Evolutionary conservation across 2,797 vertebrate genomes (phyloP).

Genomic region (Calcarius lapponicus): DNA sequence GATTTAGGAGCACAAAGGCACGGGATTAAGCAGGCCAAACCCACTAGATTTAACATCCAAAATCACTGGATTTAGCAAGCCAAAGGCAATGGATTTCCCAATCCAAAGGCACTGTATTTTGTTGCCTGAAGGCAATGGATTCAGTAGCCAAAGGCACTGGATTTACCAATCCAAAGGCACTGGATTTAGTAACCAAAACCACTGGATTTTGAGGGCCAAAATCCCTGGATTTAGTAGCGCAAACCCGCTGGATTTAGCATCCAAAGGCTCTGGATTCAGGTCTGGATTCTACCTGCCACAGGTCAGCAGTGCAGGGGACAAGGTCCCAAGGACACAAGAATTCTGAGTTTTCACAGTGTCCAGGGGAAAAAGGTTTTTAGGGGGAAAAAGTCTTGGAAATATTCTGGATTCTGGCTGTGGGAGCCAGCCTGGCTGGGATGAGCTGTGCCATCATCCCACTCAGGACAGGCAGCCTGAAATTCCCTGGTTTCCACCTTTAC

Average conservation of each 20-base stretch:
- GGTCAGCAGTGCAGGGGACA: neutral
- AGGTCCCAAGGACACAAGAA: neutral
- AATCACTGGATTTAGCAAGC: neutral
- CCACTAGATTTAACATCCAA: fast-evolving
- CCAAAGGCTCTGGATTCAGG: neutral
- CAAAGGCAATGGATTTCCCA: neutral
- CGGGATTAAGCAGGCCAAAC: fast-evolving
- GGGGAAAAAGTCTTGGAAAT: fast-evolving
- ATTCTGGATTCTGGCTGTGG: neutral
- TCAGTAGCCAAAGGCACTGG: neutral
- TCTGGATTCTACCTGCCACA: neutral
- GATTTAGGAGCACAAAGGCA: neutral
- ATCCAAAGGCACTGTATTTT: neutral
- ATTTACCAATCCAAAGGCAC: neutral
- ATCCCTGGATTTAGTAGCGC: neutral
- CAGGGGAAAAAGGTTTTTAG: fast-evolving
- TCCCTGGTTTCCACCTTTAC: neutral
- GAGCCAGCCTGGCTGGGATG: neutral
- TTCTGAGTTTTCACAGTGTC: neutral
- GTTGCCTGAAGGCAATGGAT: neutral
- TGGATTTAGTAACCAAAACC: neutral
- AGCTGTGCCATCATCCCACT: fast-evolving
- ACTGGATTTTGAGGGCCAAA: neutral
- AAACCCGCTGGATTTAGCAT: neutral
- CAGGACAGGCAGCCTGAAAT: neutral